Evolutionary conservation across 53 echinoderm and acorn worm species (phyloP), one percentile per base, ranked within the genome.

Genomic region (Stichopus horrens): DNA sequence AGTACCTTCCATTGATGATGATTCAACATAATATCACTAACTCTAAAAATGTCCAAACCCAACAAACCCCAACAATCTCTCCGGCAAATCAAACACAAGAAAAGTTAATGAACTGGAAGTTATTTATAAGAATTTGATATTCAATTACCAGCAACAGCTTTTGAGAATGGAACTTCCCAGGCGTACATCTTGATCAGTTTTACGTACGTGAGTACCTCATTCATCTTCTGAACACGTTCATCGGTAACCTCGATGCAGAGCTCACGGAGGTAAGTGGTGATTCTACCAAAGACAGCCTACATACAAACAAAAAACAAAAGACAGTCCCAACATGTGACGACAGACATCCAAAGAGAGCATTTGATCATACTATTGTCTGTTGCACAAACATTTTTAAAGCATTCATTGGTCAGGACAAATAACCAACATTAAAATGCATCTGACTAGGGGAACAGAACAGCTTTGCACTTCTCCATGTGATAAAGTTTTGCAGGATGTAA

Each of bases 121-220:
- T 7, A 75, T 66, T 58, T 90, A 86, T 3, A 65, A 76, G 86
- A 90, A 90, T 11, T 86, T 75, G 16, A 88, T 88, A 18, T 91
- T 79, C 88, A 71, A 88, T 19, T 77, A 94, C 94, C 90, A 86
- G 77, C 78, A 8, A 94, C 90, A 21, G 92, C 88, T 88, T 90
- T 94, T 0, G 94, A 89, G 85, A 94, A 94, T 52, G 94, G 92
- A 57, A 63, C 85, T 67, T 94, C 94, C 94, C 94, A 94, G 7
- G 94, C 94, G 22, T 94, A 94, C 94, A 92, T 94, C 83, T 94
- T 94, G 76, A 94, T 94, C 22, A 94, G 92, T 57, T 94, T 94
- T 76, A 94, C 88, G 55, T 87, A 92, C 5, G 90, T 92, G 6
- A 92, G 92, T 22, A 94, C 67, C 56, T 94, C 94, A 65, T 92